A percentile compares a stretch with the other conserved stretches of the same genome.
These are phyloP conservation scores for Xenus cinereus DNA, from an alignment of 2,113 vertebrate species.

Conservation along the genomic window DNA sequence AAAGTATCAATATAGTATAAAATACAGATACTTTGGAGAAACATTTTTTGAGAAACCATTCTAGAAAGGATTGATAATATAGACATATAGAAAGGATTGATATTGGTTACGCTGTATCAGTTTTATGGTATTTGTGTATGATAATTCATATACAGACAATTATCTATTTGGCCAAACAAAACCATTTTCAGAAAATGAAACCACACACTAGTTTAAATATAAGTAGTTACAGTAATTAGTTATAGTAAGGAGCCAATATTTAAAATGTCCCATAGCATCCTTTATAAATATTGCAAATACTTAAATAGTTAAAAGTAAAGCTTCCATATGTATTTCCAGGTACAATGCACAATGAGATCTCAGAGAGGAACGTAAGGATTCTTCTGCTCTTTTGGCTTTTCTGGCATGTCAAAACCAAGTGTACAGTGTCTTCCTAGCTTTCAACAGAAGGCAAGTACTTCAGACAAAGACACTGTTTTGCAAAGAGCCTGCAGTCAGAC, in stretches of 20 bases:
- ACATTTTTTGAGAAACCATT: not conserved
- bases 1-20: not conserved
- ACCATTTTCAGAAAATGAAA: not conserved
- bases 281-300: not conserved
- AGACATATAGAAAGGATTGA: not conserved
- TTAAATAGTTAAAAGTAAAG: not conserved
- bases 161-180: not conserved
- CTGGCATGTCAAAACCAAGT: not conserved
- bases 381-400: not conserved
- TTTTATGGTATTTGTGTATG: not conserved
- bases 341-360: not conserved
- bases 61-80: not conserved
- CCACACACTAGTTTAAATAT: not conserved
- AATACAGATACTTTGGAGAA: not conserved
- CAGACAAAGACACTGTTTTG: not conserved
- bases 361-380: accelerated
- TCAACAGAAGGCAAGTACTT: not conserved
- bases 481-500: not conserved
- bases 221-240: not conserved
- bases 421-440: not conserved
- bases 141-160: not conserved
- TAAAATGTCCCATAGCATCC: not conserved
- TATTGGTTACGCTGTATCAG: too few relatives aligned
- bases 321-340: not conserved
- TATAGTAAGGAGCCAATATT: not conserved